Percentiles rank a stretch among this genome's conserved stretches.
Conservation (phyloP, 2,888 invertebrate species). For the Ypsolopha scabrella region DNA sequence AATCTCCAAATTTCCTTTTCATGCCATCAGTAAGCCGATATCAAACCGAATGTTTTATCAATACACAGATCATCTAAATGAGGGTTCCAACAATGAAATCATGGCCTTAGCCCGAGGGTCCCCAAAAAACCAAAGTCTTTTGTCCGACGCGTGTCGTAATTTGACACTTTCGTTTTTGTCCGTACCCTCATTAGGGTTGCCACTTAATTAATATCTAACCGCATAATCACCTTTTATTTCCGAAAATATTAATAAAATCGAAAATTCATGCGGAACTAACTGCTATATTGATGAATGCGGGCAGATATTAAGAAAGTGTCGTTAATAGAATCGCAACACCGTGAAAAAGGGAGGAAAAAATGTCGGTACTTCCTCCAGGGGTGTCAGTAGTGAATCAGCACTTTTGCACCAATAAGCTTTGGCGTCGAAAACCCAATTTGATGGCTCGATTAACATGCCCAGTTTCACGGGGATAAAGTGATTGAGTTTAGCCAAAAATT, state of each 20-base stretch:
- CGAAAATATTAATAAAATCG: constrained; percentile 4
- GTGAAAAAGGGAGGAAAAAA: constrained; percentile 46
- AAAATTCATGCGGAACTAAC: constrained; percentile 17
- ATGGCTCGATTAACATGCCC: constrained; percentile 57
- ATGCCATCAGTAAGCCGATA: constrained; percentile 34
- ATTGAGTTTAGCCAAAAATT: background rate
- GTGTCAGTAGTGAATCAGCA: constrained; percentile 55
- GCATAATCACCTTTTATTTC: background rate
- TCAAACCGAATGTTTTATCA: constrained; percentile 43
- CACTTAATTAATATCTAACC: constrained; percentile 28
- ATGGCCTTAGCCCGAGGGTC: constrained; percentile 28
- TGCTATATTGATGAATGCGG: constrained; percentile 9
- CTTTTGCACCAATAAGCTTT: constrained; percentile 52
- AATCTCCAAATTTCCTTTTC: no score
- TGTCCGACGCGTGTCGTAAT: constrained; percentile 48
- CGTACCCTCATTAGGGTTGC: constrained; percentile 45
- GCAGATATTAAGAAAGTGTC: constrained; percentile 16
- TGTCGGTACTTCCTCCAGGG: constrained; percentile 39
- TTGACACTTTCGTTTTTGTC: constrained; percentile 31
- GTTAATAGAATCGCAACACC: constrained; percentile 47
- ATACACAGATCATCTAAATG: constrained; percentile 29
- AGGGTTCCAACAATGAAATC: constrained; percentile 32
- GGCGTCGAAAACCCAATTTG: constrained; percentile 65
- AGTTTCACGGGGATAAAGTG: constrained; percentile 7
- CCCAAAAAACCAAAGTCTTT: constrained; percentile 33